Conservation (phyloP, 2,797 vertebrate species). For the Petrocephalus schoutedeni region DNA sequence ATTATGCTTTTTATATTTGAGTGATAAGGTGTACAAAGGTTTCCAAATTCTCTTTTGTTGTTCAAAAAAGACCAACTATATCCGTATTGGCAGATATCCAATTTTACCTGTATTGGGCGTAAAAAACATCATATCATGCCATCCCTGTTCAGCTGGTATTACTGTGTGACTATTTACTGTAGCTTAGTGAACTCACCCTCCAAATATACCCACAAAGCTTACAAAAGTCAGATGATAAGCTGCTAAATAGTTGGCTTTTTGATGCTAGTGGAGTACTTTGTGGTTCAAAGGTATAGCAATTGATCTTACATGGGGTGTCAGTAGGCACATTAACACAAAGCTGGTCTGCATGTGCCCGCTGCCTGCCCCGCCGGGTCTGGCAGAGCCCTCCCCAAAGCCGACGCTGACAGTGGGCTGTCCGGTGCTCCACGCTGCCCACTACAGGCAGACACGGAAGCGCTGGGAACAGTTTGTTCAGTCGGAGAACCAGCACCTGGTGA, state of each 20-base stretch:
- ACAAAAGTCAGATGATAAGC: neutral
- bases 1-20: too few relatives aligned
- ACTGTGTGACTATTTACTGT: neutral
- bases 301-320: neutral
- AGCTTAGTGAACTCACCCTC: neutral
- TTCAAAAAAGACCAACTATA: too few relatives aligned
- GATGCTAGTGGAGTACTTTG: neutral
- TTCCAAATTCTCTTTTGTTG: too few relatives aligned
- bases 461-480: constrained; percentile 79
- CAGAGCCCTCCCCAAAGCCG: neutral
- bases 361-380: neutral
- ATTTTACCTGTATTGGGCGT: too few relatives aligned
- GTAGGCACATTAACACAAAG: neutral
- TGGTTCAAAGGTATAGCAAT: neutral
- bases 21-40: too few relatives aligned
- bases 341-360: neutral
- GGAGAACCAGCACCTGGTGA: constrained; percentile 74
- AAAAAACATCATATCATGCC: too few relatives aligned
- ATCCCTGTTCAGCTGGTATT: neutral
- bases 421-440: neutral
- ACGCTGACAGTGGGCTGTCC: neutral
- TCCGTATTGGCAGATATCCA: too few relatives aligned
- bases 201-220: neutral
- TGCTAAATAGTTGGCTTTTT: neutral
- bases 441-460: constrained; percentile 81